Evolutionary conservation across 2,888 invertebrate genomes (phyloP).

Genomic region (Chromoteleia sp.): DNA sequence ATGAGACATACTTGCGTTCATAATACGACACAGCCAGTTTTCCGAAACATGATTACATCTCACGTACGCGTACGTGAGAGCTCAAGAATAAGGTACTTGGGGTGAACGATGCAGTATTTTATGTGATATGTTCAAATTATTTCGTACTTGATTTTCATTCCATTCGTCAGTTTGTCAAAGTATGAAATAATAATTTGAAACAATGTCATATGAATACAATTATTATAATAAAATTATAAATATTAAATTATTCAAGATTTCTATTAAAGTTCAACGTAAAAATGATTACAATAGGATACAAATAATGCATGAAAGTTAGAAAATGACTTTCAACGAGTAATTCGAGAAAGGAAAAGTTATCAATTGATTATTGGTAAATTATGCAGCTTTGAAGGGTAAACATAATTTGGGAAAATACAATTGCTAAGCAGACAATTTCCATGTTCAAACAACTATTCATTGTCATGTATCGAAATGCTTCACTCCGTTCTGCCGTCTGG

Average conservation of each 20-base stretch:
- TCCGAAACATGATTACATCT: constrained; percentile 32
- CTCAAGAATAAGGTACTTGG: constrained; percentile 14
- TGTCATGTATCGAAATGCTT: constrained; percentile 40
- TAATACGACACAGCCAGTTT: constrained; percentile 20
- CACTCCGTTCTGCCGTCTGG: constrained; percentile 9
- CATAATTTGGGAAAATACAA: constrained; percentile 2
- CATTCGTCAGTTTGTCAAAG: neutral
- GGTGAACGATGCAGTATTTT: constrained; percentile 4
- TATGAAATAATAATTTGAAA: neutral
- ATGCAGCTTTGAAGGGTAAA: neutral
- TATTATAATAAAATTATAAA: neutral
- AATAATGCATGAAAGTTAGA: too few species aligned
- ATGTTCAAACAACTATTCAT: constrained; percentile 27
- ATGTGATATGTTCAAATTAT: constrained; percentile 13
- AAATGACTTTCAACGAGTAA: too few species aligned
- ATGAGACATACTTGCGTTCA: constrained; percentile 14
- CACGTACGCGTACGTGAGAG: constrained; percentile 30
- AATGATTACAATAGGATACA: too few species aligned
- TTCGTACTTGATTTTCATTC: constrained; percentile 8
- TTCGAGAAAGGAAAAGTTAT: too few species aligned
- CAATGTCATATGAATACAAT: neutral
- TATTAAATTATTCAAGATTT: neutral
- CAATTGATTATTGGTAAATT: too few species aligned
- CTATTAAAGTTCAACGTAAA: too few species aligned
- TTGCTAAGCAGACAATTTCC: constrained; percentile 15